Percentiles rank a stretch among this genome's conserved stretches.
Evolutionary conservation across 2,113 vertebrate genomes (phyloP).

Genomic region (Canis aureus): DNA sequence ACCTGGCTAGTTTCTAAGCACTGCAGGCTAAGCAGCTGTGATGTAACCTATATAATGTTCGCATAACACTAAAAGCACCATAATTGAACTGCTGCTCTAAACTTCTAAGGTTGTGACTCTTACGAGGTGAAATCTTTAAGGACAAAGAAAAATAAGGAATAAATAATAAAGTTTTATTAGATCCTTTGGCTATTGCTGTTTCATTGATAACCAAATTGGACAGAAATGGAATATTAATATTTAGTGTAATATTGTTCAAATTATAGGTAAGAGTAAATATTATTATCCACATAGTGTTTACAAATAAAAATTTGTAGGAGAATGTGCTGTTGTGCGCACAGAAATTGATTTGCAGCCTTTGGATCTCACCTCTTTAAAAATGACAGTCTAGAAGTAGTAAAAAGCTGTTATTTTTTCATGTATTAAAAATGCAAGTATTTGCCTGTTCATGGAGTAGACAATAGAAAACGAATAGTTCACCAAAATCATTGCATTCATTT

Average conservation of each 20-base stretch:
- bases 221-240: slow-evolving; percentile 43
- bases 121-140: slow-evolving; percentile 88
- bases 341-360: slow-evolving; percentile 2
- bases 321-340: background rate
- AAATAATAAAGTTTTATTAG: slow-evolving; percentile 57
- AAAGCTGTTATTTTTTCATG: background rate
- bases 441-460: background rate
- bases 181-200: slow-evolving; percentile 49
- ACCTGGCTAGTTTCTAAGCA: slow-evolving; percentile 91
- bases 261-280: slow-evolving; percentile 56
- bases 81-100: slow-evolving; percentile 85
- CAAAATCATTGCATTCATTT: background rate
- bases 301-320: background rate
- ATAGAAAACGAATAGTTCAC: background rate
- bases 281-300: slow-evolving; percentile 30
- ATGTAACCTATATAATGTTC: slow-evolving; percentile 88
- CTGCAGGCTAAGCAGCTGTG: slow-evolving; percentile 92
- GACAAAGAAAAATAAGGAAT: slow-evolving; percentile 82
- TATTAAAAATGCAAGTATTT: slow-evolving; percentile 45
- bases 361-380: slow-evolving; percentile 13
- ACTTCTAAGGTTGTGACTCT: slow-evolving; percentile 81
- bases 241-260: slow-evolving; percentile 41
- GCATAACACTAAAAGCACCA: slow-evolving; percentile 87
- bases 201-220: slow-evolving; percentile 55
- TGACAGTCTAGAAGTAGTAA: background rate